phyloP scores from a whole-genome alignment of 2,888 invertebrate genomes.

The Eupithecia pulchellata region DNA sequence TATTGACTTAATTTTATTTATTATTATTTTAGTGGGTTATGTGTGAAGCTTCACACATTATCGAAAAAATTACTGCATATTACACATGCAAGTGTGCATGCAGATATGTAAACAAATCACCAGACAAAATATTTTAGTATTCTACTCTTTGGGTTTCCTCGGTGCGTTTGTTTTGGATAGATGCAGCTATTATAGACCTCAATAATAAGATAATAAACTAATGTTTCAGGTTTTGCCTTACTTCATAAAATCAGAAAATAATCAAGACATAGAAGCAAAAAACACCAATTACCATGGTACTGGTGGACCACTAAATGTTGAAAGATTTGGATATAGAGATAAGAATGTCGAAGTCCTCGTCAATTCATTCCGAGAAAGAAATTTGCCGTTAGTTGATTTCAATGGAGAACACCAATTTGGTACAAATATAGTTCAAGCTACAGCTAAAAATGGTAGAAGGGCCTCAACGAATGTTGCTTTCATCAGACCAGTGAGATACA shows the following conservation, averaged over 20 bases:
- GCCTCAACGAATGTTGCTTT: constrained; percentile 87
- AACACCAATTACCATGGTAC: constrained; percentile 83
- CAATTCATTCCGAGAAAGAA: constrained; percentile 86
- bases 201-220: background rate
- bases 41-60: background rate
- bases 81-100: too few relatives aligned
- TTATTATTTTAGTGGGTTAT: too few relatives aligned
- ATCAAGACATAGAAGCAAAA: constrained; percentile 76
- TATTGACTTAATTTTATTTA: too few relatives aligned
- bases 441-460: constrained; percentile 84
- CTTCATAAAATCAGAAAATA: constrained; percentile 87
- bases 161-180: background rate
- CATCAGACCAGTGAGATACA: constrained; percentile 85
- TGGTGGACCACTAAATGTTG: constrained; percentile 86
- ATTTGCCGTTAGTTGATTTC: constrained; percentile 84
- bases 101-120: background rate
- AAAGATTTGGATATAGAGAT: constrained; percentile 86
- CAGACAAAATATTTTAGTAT: background rate
- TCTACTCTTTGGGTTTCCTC: background rate
- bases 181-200: background rate
- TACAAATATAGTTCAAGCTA: constrained; percentile 86
- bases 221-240: constrained; percentile 85
- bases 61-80: too few relatives aligned
- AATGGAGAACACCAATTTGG: constrained; percentile 85
- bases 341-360: constrained; percentile 81